Conservation (phyloP, 2,113 vertebrate species). For the Hepsetus odoe region DNA sequence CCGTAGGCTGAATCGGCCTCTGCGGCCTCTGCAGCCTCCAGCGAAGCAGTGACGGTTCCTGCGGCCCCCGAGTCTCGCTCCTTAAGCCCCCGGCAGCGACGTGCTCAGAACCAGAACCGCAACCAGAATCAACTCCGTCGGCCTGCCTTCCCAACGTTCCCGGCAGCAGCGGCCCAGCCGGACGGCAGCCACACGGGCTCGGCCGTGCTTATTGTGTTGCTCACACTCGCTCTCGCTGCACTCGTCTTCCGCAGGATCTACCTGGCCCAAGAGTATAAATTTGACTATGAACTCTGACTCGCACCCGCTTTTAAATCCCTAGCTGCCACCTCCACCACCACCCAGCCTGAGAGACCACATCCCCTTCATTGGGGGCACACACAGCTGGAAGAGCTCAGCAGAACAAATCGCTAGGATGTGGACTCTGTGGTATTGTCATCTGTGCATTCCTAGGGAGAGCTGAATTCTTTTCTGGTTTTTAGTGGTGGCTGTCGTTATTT, state of each 20-base stretch:
- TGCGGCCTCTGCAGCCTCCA: constrained; percentile 48
- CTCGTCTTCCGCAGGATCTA: constrained; percentile 96
- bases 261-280: constrained; percentile 91
- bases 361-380: neutral
- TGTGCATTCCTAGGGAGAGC: constrained; percentile 7
- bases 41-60: constrained; percentile 52
- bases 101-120: constrained; percentile 85
- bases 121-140: constrained; percentile 77
- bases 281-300: constrained; percentile 89
- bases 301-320: neutral
- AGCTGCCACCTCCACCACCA: constrained; percentile 11
- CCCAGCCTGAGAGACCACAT: neutral
- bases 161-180: constrained; percentile 73
- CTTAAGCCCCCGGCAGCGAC: constrained; percentile 88
- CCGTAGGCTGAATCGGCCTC: constrained; percentile 70
- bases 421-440: neutral
- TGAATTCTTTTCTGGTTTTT: neutral
- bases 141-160: constrained; percentile 70
- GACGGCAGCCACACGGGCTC: constrained; percentile 81
- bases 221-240: constrained; percentile 89
- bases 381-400: neutral
- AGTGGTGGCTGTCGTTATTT: constrained; percentile 3
- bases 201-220: constrained; percentile 85
- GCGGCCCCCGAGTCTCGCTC: constrained; percentile 64
- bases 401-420: neutral